Conservation (phyloP, 2,113 vertebrate species). For the Coptodon rendalli region DNA sequence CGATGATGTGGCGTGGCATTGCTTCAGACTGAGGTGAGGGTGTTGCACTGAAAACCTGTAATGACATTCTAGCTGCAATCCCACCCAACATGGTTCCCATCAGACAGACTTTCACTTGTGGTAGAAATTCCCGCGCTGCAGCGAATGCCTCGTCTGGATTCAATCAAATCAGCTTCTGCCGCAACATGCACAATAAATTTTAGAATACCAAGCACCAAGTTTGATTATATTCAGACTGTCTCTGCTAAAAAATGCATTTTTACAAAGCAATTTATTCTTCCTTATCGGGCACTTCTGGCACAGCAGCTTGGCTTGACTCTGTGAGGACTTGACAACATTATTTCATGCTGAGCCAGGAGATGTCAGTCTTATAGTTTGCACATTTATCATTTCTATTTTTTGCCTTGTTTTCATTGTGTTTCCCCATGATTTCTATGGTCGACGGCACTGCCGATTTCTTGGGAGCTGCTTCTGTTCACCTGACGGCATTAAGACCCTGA, state of each 20-base stretch:
- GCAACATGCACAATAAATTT: constrained; percentile 25
- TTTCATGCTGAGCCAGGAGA: background rate
- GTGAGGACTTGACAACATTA: background rate
- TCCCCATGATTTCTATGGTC: background rate
- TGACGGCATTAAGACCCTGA: background rate
- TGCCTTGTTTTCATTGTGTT: background rate
- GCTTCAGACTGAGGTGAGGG: constrained; percentile 15
- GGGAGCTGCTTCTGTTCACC: background rate
- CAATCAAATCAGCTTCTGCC: constrained; percentile 60
- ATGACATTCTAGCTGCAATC: constrained; percentile 40
- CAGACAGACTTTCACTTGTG: constrained; percentile 67
- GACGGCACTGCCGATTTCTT: background rate
- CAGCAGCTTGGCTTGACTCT: background rate
- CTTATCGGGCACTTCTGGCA: background rate
- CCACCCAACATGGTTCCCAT: constrained; percentile 68
- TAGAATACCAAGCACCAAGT: constrained; percentile 26
- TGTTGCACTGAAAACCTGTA: constrained; percentile 31
- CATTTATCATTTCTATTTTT: constrained; percentile 4
- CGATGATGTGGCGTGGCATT: background rate
- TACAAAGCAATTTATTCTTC: background rate
- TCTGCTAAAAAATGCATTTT: background rate
- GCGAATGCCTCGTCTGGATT: constrained; percentile 64
- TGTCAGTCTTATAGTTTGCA: background rate
- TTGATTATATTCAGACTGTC: constrained; percentile 22
- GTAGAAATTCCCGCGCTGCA: constrained; percentile 64